phyloP scores from a whole-genome alignment of 2,797 vertebrate species.

The Xiphophorus birchmanni region DNA sequence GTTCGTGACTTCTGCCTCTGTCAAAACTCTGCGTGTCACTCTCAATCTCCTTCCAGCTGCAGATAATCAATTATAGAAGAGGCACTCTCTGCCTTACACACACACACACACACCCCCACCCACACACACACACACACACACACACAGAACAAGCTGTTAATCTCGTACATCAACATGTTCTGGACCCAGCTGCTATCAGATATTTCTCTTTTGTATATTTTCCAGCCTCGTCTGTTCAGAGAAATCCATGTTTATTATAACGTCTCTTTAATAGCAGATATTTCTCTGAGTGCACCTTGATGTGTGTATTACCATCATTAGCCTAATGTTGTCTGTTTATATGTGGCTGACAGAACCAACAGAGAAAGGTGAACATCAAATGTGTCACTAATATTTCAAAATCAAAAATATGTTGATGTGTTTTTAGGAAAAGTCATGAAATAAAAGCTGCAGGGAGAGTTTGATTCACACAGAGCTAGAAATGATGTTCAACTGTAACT shows the following conservation, averaged over 20 bases:
- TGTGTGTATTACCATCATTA: constrained; percentile 25
- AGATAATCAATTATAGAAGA: background rate
- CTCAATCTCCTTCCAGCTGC: constrained; percentile 3
- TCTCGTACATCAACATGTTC: constrained; percentile 18
- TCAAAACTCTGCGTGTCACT: background rate
- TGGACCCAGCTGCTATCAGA: constrained; percentile 1
- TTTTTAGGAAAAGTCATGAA: background rate
- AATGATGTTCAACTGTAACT: background rate
- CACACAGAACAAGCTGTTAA: background rate
- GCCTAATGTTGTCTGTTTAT: constrained; percentile 13
- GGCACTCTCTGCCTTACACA: background rate
- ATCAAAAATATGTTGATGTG: background rate
- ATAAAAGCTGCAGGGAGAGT: background rate
- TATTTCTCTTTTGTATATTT: constrained; percentile 5
- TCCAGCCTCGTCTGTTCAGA: background rate
- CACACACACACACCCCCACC: constrained; percentile 16
- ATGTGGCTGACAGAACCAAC: background rate
- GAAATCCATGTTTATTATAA: constrained; percentile 2
- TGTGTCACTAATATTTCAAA: background rate
- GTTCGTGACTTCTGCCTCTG: background rate
- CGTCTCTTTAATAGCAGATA: background rate
- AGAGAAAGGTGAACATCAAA: too few species aligned
- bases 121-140: background rate
- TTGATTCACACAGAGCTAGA: background rate
- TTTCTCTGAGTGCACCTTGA: background rate